phyloP scores from a whole-genome alignment of 2,113 vertebrate genomes.

The Eublepharis macularius region DNA sequence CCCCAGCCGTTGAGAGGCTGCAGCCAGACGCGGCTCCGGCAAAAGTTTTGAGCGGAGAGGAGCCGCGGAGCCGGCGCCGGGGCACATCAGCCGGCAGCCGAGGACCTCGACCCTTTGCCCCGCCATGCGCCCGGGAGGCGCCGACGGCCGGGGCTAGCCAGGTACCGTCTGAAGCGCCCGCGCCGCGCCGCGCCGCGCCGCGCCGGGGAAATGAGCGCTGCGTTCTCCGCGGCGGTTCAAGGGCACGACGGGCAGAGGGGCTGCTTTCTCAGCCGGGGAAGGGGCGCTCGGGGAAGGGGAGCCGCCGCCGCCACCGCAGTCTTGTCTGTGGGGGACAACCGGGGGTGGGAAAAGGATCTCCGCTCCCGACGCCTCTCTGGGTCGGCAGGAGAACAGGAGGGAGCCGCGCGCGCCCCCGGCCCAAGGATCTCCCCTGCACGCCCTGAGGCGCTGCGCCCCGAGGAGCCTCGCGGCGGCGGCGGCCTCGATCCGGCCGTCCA shows the following conservation, averaged over 20 bases:
- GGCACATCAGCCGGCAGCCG: neutral
- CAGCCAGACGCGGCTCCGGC: slow-evolving; percentile 24
- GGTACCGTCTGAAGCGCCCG: slow-evolving; percentile 14
- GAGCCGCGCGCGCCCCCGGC: neutral
- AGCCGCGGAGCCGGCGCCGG: neutral
- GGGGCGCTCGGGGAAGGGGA: too few species aligned
- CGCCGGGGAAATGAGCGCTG: too few species aligned
- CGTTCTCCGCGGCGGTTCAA: too few species aligned
- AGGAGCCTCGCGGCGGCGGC: neutral
- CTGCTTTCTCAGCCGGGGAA: neutral
- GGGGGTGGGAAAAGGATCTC: too few species aligned
- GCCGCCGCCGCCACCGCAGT: too few species aligned
- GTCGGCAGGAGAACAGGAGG: too few species aligned
- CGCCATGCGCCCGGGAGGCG: slow-evolving; percentile 47
- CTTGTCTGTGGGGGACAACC: neutral
- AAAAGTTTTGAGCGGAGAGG: slow-evolving; percentile 56
- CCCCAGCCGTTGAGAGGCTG: slow-evolving; percentile 13
- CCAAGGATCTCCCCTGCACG: neutral
- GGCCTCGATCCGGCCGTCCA: neutral
- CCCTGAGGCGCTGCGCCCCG: neutral
- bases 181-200: too few species aligned
- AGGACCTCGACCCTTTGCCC: neutral
- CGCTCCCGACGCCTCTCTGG: too few species aligned
- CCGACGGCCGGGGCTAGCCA: slow-evolving; percentile 6
- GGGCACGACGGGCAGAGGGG: neutral